Base-by-base conservation (phyloP, 2,113 vertebrate species). In the Agelaius tricolor region DNA sequence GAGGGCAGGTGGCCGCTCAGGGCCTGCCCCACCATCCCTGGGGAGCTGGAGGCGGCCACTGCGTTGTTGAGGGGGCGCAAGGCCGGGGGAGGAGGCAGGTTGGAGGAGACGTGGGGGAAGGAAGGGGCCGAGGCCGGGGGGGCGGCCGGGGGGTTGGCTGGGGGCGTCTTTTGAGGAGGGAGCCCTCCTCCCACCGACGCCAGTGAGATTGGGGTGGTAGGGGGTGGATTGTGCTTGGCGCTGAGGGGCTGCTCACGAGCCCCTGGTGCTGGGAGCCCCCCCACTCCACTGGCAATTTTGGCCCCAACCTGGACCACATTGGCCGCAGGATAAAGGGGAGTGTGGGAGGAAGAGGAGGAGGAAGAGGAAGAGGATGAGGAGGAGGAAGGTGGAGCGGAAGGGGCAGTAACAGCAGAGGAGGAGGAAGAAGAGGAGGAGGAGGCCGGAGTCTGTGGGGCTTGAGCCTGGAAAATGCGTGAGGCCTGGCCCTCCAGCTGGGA, bases 71-170 rank as follows among this genome's bases (percentile, higher is more conserved):
- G 80, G 9, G 80, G 88, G 27, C 88, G 88, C 83, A 99, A 96
- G 62, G 99, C 99, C 7, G 99, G 99, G 3, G 99, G 99, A 26
- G 99, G 99, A 51, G 99, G 99, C 89, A 99, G 98, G 62, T 98
- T 98, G 76, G 98, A 96, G 3, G 98, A 97, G 78, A 98, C 98
- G 0, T 98, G 98, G 18, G 98, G 98, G 30, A 98, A 98, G 35
- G 94, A 80, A 33, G 96, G 92, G 26, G 98, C 92, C 0, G 97
- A 86, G 63, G 97, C 68, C 0, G 96, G 96, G 8, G 98, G 94
- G 0, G 89, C 95, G 6, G 97, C 88, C 0, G 97, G 71, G 27
- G 98, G 97, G 82, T 96, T 98, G 90, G 98, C 97, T 88, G 93
- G 97, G 35, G 98, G 93, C 0, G 97, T 97, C 67, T 98, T 98